Evolutionary conservation across 2,113 vertebrate species (phyloP).

Genomic region (Ranitomeya variabilis): DNA sequence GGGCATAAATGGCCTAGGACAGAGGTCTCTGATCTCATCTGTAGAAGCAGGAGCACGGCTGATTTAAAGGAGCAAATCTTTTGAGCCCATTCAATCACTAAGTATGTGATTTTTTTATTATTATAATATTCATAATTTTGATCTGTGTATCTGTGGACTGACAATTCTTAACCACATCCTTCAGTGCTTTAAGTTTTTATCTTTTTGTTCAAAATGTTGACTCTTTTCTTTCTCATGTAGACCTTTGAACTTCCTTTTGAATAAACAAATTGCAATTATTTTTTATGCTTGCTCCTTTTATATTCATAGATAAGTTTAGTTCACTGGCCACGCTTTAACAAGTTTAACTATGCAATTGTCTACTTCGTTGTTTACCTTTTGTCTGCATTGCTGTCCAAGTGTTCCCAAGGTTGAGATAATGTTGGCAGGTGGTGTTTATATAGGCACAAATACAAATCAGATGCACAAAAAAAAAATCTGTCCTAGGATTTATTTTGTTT

Average conservation of each 20-base stretch:
- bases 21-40: too few relatives aligned
- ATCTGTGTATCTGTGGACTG: too few relatives aligned
- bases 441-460: not conserved
- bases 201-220: not conserved
- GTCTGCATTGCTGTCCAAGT: conserved; percentile 47
- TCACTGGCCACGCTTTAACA: conserved; percentile 11
- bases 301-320: not conserved
- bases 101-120: too few relatives aligned
- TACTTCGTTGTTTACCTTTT: conserved; percentile 35
- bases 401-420: conserved; percentile 28
- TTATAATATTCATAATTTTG: too few relatives aligned
- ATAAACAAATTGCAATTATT: not conserved
- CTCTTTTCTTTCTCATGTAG: not conserved
- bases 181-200: too few relatives aligned
- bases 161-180: too few relatives aligned
- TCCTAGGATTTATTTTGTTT: too few relatives aligned
- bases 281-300: not conserved
- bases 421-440: conserved; percentile 19
- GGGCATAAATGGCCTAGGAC: too few relatives aligned
- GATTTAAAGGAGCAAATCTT: too few relatives aligned
- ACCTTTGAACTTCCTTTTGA: not conserved
- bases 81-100: too few relatives aligned
- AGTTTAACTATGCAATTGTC: conserved; percentile 41
- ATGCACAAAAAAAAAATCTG: not conserved
- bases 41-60: too few relatives aligned